These are phyloP conservation scores for Salticus scenicus DNA, from an alignment of 2,888 invertebrate genomes.

Conservation along the genomic window DNA sequence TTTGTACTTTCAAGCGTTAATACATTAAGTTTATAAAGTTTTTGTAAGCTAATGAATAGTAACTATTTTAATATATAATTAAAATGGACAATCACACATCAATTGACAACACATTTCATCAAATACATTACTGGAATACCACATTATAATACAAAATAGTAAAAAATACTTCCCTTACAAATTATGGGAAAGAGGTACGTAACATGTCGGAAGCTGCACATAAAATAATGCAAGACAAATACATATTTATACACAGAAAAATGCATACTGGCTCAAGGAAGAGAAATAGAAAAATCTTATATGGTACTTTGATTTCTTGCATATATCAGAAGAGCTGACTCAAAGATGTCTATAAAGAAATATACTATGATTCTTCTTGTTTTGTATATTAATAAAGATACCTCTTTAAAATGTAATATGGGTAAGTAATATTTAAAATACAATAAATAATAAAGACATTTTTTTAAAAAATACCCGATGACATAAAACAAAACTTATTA, in stretches of 20 bases:
- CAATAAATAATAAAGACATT: too few species aligned
- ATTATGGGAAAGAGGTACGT: slow-evolving; percentile 17
- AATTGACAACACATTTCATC: slow-evolving; percentile 23
- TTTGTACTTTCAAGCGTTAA: slow-evolving; percentile 33
- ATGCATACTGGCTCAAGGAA: slow-evolving; percentile 63
- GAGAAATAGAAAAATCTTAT: slow-evolving; percentile 8
- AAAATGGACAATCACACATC: slow-evolving; percentile 11
- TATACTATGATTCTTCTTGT: neutral
- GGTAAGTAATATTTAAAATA: too few species aligned
- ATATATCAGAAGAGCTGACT: neutral
- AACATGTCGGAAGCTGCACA: slow-evolving; percentile 52
- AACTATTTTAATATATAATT: neutral
- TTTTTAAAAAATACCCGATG: too few species aligned
- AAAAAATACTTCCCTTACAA: slow-evolving; percentile 30
- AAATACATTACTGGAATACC: slow-evolving; percentile 22
- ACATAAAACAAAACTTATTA: too few species aligned
- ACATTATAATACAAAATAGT: slow-evolving; percentile 24
- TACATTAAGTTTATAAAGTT: neutral
- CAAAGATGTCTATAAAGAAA: neutral
- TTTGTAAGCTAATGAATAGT: neutral
- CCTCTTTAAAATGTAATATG: neutral
- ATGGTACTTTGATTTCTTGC: slow-evolving; percentile 54
- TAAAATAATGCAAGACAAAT: slow-evolving; percentile 45
- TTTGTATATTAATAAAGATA: neutral
- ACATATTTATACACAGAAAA: slow-evolving; percentile 30